phyloP scores from a whole-genome alignment of 1,140 invertebrate species.

The Saccostrea glomerata region DNA sequence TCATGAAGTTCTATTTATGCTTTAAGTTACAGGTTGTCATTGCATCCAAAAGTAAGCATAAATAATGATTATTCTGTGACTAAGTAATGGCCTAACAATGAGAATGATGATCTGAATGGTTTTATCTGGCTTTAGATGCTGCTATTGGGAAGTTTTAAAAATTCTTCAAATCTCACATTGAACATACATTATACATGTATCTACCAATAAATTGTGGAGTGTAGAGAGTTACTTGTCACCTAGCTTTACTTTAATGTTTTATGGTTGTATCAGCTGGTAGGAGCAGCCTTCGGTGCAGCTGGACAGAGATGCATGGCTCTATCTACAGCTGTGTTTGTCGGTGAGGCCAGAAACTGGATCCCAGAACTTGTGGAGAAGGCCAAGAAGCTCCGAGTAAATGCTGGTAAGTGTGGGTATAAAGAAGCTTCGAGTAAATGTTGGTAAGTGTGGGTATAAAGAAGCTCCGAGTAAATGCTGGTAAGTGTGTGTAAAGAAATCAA shows the following conservation, averaged over 20 bases:
- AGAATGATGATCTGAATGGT: no score
- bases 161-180: no score
- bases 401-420: constrained; percentile 80
- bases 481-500: constrained; percentile 35
- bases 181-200: no score
- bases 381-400: constrained; percentile 94
- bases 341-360: constrained; percentile 95
- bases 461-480: constrained; percentile 94
- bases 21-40: no score
- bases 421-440: constrained; percentile 93
- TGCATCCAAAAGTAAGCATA: no score
- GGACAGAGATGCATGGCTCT: constrained; percentile 99
- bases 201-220: no score
- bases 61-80: no score
- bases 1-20: no score
- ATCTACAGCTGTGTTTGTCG: constrained; percentile 97
- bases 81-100: no score
- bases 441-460: constrained; percentile 70
- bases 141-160: no score
- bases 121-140: no score
- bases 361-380: constrained; percentile 93
- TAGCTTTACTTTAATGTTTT: background rate
- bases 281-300: constrained; percentile 95
- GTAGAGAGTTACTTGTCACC: no score
- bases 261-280: constrained; percentile 83